Evolutionary conservation across 2,888 invertebrate species (phyloP).

Genomic region (Drepanosiphum platanoidis): DNA sequence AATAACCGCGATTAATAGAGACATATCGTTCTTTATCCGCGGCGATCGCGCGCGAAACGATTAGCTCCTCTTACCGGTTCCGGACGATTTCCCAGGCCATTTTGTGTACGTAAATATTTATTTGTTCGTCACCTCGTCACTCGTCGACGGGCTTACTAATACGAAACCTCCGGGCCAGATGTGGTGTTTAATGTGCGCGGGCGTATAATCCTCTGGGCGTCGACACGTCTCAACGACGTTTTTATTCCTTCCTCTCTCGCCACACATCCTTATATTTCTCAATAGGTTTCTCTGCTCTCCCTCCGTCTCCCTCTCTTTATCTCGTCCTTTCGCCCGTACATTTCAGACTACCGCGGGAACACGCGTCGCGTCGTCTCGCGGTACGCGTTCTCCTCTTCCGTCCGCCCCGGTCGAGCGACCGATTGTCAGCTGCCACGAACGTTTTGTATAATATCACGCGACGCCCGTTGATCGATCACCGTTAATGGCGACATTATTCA

Average conservation of each 20-base stretch:
- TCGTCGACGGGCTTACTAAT: constrained; percentile 48
- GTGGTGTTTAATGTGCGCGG: constrained; percentile 35
- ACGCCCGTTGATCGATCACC: constrained; percentile 42
- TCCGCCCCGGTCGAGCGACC: too few relatives aligned
- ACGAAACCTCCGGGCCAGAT: constrained; percentile 45
- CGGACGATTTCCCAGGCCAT: not conserved
- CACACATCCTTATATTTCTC: not conserved
- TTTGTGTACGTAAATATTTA: not conserved
- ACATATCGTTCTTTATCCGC: too few relatives aligned
- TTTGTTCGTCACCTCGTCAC: not conserved
- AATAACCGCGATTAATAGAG: too few relatives aligned
- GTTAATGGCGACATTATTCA: constrained; percentile 48
- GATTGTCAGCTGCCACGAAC: constrained; percentile 47
- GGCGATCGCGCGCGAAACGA: too few relatives aligned
- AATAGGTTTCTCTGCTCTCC: not conserved
- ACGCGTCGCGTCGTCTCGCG: too few relatives aligned
- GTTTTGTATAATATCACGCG: constrained; percentile 18
- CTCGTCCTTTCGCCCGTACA: not conserved
- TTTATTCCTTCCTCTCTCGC: constrained; percentile 48
- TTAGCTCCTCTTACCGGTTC: too few relatives aligned
- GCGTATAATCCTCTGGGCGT: constrained; percentile 29
- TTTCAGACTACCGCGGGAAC: not conserved
- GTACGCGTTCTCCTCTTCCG: not conserved
- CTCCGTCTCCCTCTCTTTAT: not conserved
- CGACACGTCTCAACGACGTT: constrained; percentile 49